Conservation (phyloP, 2,888 invertebrate species). For the Drosophila setosimentum region DNA sequence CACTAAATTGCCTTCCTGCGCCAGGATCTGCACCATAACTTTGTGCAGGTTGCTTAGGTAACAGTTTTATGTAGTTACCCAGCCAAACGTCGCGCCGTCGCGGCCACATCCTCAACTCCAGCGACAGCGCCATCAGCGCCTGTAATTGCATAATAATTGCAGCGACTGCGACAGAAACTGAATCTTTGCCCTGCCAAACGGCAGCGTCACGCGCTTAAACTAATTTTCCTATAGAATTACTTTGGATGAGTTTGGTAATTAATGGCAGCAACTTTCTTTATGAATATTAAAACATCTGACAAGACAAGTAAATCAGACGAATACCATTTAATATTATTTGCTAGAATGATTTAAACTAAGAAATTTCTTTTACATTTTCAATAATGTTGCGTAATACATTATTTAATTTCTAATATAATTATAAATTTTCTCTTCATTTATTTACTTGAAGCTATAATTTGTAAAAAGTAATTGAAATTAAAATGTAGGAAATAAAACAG, state of each 20-base stretch:
- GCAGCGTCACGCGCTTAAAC: constrained; percentile 54
- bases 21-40: constrained; percentile 54
- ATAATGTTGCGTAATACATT: not conserved
- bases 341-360: not conserved
- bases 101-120: constrained; percentile 2
- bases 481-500: not conserved
- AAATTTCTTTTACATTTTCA: not conserved
- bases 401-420: not conserved
- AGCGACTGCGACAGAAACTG: constrained; percentile 41
- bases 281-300: constrained; percentile 10
- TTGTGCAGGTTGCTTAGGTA: constrained; percentile 79
- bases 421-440: not conserved
- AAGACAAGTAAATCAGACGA: constrained; percentile 1
- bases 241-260: constrained; percentile 79
- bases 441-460: not conserved
- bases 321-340: not conserved
- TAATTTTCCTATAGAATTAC: constrained; percentile 79
- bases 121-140: constrained; percentile 36
- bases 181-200: constrained; percentile 28
- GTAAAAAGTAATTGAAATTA: not conserved
- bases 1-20: constrained; percentile 73
- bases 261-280: constrained; percentile 51
- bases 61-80: constrained; percentile 78
- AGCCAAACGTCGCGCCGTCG: constrained; percentile 17
- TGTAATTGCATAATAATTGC: constrained; percentile 80